Conservation (phyloP, 1,140 invertebrate genomes). For the Aphelenchoides fujianensis region DNA sequence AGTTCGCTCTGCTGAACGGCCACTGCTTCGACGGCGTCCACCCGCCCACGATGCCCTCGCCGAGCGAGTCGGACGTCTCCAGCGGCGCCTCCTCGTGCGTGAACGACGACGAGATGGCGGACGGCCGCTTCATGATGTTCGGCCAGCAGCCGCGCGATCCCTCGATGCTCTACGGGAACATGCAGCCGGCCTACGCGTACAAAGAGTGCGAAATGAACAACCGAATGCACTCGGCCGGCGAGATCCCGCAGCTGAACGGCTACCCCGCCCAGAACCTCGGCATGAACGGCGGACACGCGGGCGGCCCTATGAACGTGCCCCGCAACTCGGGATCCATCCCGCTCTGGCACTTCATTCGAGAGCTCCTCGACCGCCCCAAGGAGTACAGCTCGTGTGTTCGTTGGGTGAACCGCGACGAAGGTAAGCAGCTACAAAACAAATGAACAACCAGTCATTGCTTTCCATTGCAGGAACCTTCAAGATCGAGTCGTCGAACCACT, state of each 20-base stretch:
- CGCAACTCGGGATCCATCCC: slow-evolving; percentile 73
- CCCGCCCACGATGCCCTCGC: not conserved
- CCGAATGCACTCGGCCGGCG: slow-evolving; percentile 12
- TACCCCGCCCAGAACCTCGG: not conserved
- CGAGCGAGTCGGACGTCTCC: not conserved
- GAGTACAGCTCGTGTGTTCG: slow-evolving; percentile 85
- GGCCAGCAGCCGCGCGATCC: not conserved
- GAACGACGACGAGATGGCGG: slow-evolving; percentile 14
- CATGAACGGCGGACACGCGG: too few species aligned
- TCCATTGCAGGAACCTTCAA: slow-evolving; percentile 84
- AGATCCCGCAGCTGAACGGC: slow-evolving; percentile 11
- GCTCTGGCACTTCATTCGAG: slow-evolving; percentile 98
- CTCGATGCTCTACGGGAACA: slow-evolving; percentile 15
- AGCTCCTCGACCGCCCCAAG: slow-evolving; percentile 81
- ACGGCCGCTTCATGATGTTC: slow-evolving; percentile 6
- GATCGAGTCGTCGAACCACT: slow-evolving; percentile 93
- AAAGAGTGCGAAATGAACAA: slow-evolving; percentile 20
- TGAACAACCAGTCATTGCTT: too few species aligned
- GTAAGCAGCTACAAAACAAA: slow-evolving; percentile 46
- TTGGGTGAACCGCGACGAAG: slow-evolving; percentile 87
- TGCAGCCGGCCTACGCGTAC: slow-evolving; percentile 15
- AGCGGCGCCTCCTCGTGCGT: slow-evolving; percentile 7
- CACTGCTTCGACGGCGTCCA: not conserved
- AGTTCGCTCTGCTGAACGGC: too few species aligned
- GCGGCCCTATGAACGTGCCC: too few species aligned